Evolutionary conservation across 2,113 vertebrate species (phyloP), one percentile per base, ranked within the genome.

Genomic region (Centropus unirufus): DNA sequence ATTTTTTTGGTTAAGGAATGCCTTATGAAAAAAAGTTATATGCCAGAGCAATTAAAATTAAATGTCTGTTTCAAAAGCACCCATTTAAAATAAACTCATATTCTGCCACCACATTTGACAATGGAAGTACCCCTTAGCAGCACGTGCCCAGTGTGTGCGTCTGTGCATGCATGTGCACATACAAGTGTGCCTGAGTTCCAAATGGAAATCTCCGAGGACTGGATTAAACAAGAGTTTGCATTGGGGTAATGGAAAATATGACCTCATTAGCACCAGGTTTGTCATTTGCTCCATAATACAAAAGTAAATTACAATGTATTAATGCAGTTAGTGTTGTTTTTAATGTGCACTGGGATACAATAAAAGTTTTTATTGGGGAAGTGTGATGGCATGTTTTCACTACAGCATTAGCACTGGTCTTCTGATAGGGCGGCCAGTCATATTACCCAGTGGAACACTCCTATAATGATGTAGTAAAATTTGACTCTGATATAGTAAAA

Each of bases 401-500:
- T 92, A 55, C 54, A 87, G 79, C 82, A 94, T 97, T 97, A 96
- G 87, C 85, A 92, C 92, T 96, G 92, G 94, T 73, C 90, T 96
- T 96, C 93, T 92, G 93, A 89, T 94, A 96, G 96, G 92, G 88
- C 81, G 7, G 97, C 97, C 97, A 98, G 97, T 98, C 97, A 89
- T 68, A 92, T 96, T 95, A 96, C 94, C 96, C 97, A 61, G 58
- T 96, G 96, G 97, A 98, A 97, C 96, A 83, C 95, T 97, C 94
- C 79, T 88, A 96, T 98, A 98, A 98, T 98, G 97, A 98, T 98
- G 97, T 91, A 96, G 96, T 98, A 98, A 98, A 98, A 98, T 98
- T 98, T 98, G 98, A 98, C 98, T 98, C 98, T 98, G 98, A 98
- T 98, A 98, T 97, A 98, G 98, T 98, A 98, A 98, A 98, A 98